Conservation (phyloP, 2,113 vertebrate genomes). For the Cygnus atratus region DNA sequence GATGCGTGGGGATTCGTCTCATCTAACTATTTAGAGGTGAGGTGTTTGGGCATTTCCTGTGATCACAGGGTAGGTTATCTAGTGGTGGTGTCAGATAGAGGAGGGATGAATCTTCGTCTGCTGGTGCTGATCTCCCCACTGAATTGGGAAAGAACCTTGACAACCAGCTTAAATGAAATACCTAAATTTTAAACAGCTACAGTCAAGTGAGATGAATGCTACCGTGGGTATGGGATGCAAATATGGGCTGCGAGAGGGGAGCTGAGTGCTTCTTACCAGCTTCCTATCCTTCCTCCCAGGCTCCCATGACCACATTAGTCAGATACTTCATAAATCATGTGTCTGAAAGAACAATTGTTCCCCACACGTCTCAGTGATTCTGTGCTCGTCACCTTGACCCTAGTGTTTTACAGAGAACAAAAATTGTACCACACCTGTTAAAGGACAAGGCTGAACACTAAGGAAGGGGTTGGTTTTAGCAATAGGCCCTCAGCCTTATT, state of each 20-base stretch:
- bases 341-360: slow-evolving; percentile 55
- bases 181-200: not conserved
- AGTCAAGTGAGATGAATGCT: not conserved
- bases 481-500: not conserved
- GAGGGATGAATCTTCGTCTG: not conserved
- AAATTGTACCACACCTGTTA: not conserved
- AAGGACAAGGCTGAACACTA: not conserved
- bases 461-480: not conserved
- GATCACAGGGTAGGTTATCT: not conserved
- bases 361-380: slow-evolving; percentile 48
- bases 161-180: not conserved
- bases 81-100: not conserved
- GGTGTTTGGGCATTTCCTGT: not conserved
- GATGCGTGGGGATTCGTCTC: not conserved
- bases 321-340: slow-evolving; percentile 67
- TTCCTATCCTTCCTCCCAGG: not conserved
- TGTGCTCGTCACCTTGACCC: slow-evolving; percentile 22
- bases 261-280: slow-evolving; percentile 36
- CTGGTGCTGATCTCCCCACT: not conserved
- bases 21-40: not conserved
- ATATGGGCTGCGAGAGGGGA: slow-evolving; percentile 8
- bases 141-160: not conserved
- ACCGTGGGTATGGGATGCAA: not conserved
- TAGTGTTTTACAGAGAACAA: not conserved
- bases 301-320: slow-evolving; percentile 37